phyloP scores from a whole-genome alignment of 2,113 vertebrate genomes.

The Acanthisitta chloris region DNA sequence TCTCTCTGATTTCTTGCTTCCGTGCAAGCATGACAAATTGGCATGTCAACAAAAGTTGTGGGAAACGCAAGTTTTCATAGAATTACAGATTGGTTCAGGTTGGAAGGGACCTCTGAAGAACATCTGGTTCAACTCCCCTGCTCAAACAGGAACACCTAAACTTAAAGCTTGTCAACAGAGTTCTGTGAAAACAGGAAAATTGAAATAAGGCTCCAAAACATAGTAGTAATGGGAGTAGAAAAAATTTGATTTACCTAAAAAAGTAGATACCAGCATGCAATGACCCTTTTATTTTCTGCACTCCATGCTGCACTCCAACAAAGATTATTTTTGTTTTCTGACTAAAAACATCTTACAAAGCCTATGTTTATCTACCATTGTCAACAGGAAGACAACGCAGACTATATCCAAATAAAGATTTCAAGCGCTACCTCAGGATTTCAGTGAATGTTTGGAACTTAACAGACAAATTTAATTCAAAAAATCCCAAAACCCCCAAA shows the following conservation, averaged over 20 bases:
- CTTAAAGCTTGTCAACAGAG: background rate
- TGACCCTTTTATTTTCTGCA: background rate
- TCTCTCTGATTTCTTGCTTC: background rate
- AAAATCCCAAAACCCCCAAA: background rate
- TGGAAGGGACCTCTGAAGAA: background rate
- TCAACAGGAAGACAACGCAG: background rate
- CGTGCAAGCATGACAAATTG: background rate
- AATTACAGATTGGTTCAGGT: background rate
- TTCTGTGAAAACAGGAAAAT: background rate
- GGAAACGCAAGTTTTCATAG: background rate
- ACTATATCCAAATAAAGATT: background rate
- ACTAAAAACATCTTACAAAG: background rate
- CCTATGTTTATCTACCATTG: background rate
- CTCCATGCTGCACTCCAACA: background rate
- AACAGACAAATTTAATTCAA: background rate
- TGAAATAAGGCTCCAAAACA: background rate
- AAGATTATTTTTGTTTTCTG: background rate
- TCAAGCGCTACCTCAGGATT: background rate
- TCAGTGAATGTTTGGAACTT: background rate
- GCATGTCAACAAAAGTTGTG: background rate
- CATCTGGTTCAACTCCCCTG: background rate
- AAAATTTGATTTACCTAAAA: background rate
- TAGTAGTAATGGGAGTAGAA: background rate
- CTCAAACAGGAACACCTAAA: background rate
- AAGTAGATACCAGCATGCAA: background rate